Evolutionary conservation across 2,888 invertebrate genomes (phyloP), one percentile per base, ranked within the genome.

Genomic region (Brachylomia viminalis): DNA sequence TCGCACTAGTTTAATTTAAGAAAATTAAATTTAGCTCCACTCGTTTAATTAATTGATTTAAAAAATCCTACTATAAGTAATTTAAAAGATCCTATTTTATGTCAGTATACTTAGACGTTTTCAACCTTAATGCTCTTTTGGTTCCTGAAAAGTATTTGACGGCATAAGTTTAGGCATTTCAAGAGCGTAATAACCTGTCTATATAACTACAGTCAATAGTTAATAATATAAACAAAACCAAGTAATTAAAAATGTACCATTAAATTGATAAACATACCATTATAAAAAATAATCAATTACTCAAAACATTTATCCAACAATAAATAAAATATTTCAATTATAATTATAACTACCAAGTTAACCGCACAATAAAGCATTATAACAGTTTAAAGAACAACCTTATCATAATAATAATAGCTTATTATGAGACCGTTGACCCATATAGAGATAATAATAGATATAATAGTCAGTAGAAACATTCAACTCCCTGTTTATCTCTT

Each of bases 401-500:
- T 77, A 85, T 85, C 79, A 62, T 30, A 47, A 58, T 54, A 71
- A 70, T 65, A 83, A 62, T 59, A 61, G 64, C 38, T 77, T 72
- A 82, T 83, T 79, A 83, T 56, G 77, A 68, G 86, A 73, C 54
- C 75, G 45, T 81, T 81, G 79, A 83, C 77, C 83, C 65, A 13
- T 45, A 27, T 13, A 52, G 17, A 54, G 61, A 79, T 87, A 80
- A 85, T 75, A 75, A 77, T 79, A 83, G 65, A 72, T 15, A 78
- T 72, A 69, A 78, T 77, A 83, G 65, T 69, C 73, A 78, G 80
- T 72, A 77, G 72, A 47, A 71, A 45, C 73, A 74, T 85, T 86
- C 77, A 87, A 79, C 85, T 79, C 72, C 33, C 47, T 67, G 59
- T 80, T 84, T 85, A 87, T 87, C 75, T 72, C 6, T 54, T 20